Percentiles rank a stretch among this genome's conserved stretches.
Conservation (phyloP, 92 coral and sea anemone genomes). For the Parazoanthus swiftii region DNA sequence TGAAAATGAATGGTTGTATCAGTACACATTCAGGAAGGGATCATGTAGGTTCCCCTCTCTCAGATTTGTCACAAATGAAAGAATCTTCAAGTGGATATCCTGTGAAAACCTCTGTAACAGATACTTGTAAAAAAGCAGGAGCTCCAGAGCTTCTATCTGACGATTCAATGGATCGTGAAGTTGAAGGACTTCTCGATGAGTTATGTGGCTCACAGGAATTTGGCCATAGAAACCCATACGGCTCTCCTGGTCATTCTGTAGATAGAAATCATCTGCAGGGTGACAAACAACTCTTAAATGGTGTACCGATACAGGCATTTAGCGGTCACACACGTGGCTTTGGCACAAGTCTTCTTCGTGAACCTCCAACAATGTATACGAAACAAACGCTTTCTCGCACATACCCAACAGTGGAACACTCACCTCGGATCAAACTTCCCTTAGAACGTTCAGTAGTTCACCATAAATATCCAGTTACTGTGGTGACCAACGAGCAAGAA, state of each 20-base stretch:
- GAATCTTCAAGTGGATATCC: not conserved
- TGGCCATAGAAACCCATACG: not conserved
- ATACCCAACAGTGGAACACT: not conserved
- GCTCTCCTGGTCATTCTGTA: not conserved
- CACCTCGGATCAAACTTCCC: not conserved
- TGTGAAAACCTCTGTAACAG: not conserved
- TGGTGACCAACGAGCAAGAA: constrained; percentile 44
- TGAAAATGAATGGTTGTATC: constrained; percentile 42
- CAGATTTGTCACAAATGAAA: not conserved
- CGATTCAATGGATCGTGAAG: constrained; percentile 81
- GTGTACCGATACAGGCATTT: not conserved
- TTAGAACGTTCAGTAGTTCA: not conserved
- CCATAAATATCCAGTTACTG: not conserved
- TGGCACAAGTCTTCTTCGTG: constrained; percentile 2
- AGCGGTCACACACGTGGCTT: not conserved
- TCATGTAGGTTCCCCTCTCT: not conserved
- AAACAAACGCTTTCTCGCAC: not conserved
- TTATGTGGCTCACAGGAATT: not conserved
- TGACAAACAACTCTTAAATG: not conserved
- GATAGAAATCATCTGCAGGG: not conserved
- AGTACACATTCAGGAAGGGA: constrained; percentile 5
- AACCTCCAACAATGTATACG: not conserved
- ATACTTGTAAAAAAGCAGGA: not conserved
- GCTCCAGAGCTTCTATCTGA: constrained; percentile 64
- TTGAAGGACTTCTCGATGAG: constrained; percentile 59